Conservation (phyloP, 1,140 invertebrate species). For the Neodiprion lecontei region DNA sequence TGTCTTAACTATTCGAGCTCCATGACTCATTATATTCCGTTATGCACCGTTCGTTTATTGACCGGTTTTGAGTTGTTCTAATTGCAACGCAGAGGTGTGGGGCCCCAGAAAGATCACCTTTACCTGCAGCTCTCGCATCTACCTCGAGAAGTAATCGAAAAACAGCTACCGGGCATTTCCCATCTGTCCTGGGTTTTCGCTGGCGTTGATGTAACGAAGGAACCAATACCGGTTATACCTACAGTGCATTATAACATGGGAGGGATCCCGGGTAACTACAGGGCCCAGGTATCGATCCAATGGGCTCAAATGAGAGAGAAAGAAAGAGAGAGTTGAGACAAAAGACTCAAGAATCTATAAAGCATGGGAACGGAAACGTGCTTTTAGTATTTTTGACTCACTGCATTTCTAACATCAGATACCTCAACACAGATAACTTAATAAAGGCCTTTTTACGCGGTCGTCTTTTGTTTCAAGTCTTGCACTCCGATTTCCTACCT, state of each 20-base stretch:
- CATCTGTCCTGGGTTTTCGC: slow-evolving; percentile 88
- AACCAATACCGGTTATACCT: slow-evolving; percentile 88
- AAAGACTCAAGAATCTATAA: no score
- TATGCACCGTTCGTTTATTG: no score
- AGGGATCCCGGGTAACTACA: slow-evolving; percentile 84
- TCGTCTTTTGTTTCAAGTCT: not conserved
- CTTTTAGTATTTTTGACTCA: not conserved
- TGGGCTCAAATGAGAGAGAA: not conserved
- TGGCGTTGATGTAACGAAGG: slow-evolving; percentile 81
- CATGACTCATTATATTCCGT: no score
- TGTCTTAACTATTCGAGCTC: no score
- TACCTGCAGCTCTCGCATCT: slow-evolving; percentile 82
- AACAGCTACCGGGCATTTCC: slow-evolving; percentile 65
- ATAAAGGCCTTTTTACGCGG: not conserved
- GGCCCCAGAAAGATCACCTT: slow-evolving; percentile 83
- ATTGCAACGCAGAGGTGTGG: slow-evolving; percentile 67
- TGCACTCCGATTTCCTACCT: not conserved
- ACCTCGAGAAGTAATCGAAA: slow-evolving; percentile 72
- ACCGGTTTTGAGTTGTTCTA: no score
- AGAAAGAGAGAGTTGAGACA: no score
- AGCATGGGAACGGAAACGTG: no score
- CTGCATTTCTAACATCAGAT: not conserved
- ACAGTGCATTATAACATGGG: slow-evolving; percentile 94
- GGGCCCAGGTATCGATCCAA: slow-evolving; percentile 70
- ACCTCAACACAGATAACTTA: not conserved